These are phyloP conservation scores for Sapayoa aenigma DNA, from an alignment of 2,113 vertebrate species.

Conservation along the genomic window DNA sequence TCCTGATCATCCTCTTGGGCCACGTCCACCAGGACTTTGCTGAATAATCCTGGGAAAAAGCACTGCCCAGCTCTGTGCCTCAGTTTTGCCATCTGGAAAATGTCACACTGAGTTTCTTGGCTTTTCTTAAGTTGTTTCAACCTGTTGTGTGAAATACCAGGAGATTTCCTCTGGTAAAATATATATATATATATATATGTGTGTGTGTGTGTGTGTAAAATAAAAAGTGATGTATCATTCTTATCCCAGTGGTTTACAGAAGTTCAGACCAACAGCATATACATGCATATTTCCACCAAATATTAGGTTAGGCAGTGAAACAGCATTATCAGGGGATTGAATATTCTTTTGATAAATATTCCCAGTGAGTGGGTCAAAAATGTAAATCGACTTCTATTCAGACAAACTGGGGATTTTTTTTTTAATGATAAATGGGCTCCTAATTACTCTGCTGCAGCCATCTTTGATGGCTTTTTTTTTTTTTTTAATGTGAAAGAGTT, in stretches of 20 bases:
- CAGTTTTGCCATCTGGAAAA: not conserved
- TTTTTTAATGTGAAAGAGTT: not conserved
- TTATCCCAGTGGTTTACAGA: not conserved
- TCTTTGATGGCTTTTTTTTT: slow-evolving; percentile 34
- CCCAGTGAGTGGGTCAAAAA: slow-evolving; percentile 61
- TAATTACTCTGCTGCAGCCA: slow-evolving; percentile 60
- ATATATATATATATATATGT: accelerated
- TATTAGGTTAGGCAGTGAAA: slow-evolving; percentile 41
- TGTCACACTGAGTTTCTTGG: too few species aligned
- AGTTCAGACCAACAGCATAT: slow-evolving; percentile 1
- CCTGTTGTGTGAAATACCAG: not conserved
- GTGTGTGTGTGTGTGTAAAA: not conserved
- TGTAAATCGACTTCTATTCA: slow-evolving; percentile 66
- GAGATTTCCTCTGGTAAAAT: not conserved
- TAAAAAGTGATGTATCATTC: not conserved
- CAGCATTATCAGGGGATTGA: slow-evolving; percentile 1
- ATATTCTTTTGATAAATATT: slow-evolving; percentile 68
- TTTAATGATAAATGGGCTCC: slow-evolving; percentile 49
- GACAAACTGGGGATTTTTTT: slow-evolving; percentile 33
- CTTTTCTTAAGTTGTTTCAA: accelerated
- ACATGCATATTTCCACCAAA: slow-evolving; percentile 18
- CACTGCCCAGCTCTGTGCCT: not conserved
- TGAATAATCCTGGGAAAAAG: not conserved
- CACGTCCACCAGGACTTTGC: accelerated
- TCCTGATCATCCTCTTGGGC: accelerated